phyloP scores from a whole-genome alignment of 2,888 invertebrate species.

The Drosophila meridionalis region DNA sequence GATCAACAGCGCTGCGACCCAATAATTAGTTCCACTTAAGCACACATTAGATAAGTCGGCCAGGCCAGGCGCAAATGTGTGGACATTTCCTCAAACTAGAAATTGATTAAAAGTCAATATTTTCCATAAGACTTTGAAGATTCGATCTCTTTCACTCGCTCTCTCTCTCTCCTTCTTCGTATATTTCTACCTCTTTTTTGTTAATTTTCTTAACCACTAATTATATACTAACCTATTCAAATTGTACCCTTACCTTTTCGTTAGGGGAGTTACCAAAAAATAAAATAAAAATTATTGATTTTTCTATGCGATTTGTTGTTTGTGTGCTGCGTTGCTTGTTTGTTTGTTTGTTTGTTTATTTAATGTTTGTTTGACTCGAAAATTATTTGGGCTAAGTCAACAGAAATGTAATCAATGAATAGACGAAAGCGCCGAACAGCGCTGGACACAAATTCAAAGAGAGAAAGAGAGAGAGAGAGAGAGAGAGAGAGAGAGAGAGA shows the following conservation, averaged over 20 bases:
- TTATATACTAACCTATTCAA: conserved; percentile 23
- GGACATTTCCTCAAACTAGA: conserved; percentile 45
- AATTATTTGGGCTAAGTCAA: conserved; percentile 80
- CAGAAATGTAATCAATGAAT: conserved; percentile 71
- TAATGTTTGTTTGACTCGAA: conserved; percentile 76
- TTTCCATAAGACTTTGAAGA: conserved; percentile 24
- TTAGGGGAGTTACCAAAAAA: conserved; percentile 9
- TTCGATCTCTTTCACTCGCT: conserved; percentile 1
- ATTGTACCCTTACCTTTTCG: background rate
- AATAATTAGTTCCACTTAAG: conserved; percentile 71
- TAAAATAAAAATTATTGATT: conserved; percentile 57
- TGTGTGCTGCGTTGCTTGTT: conserved; percentile 51
- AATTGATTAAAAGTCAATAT: conserved; percentile 60
- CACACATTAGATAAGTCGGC: conserved; percentile 64
- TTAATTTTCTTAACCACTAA: conserved; percentile 28
- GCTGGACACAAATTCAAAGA: conserved; percentile 2
- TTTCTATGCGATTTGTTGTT: conserved; percentile 67
- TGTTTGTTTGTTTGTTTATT: conserved; percentile 74
- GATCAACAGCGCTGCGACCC: conserved; percentile 41
- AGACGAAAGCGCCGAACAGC: conserved; percentile 41
- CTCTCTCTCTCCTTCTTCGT: background rate
- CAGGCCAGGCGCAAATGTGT: conserved; percentile 19
- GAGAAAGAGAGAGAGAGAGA: background rate
- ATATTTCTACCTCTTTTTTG: background rate
- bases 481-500: background rate